phyloP scores from a whole-genome alignment of 1,140 invertebrate genomes.

The Oedothorax gibbosus region DNA sequence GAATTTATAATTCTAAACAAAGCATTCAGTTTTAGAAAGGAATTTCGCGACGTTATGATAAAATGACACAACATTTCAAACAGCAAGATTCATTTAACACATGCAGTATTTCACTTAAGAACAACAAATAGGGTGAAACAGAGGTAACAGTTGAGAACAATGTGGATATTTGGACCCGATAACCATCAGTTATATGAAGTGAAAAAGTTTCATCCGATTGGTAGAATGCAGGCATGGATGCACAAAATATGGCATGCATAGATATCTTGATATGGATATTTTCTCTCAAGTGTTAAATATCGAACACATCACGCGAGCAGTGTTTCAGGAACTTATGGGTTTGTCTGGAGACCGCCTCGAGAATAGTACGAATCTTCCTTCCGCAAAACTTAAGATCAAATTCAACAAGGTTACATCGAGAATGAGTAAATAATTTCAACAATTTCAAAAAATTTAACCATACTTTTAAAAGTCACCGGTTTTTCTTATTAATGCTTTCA shows the following conservation, averaged over 20 bases:
- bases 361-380: background rate
- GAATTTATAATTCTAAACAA: no score
- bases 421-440: slow-evolving; percentile 33
- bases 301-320: slow-evolving; percentile 54
- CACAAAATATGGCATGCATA: slow-evolving; percentile 57
- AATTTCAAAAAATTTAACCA: slow-evolving; percentile 36
- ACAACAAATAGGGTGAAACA: no score
- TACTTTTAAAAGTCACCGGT: slow-evolving; percentile 44
- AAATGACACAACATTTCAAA: no score
- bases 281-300: slow-evolving; percentile 37
- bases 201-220: slow-evolving; percentile 6
- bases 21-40: no score
- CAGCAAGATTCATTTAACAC: no score
- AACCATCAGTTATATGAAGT: slow-evolving; percentile 42
- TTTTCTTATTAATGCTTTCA: slow-evolving; percentile 35
- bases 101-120: no score
- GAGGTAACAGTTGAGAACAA: slow-evolving; percentile 4
- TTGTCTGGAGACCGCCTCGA: background rate
- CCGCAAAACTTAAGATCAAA: slow-evolving; percentile 26
- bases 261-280: slow-evolving; percentile 52
- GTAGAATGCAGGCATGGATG: slow-evolving; percentile 51
- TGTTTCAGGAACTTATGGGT: slow-evolving; percentile 51
- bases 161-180: slow-evolving; percentile 53
- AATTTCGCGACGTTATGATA: no score
- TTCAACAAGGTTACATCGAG: slow-evolving; percentile 48